Evolutionary conservation across 2,888 invertebrate species (phyloP), one percentile per base, ranked within the genome.

Genomic region (Mongoloraphidia duomilia): DNA sequence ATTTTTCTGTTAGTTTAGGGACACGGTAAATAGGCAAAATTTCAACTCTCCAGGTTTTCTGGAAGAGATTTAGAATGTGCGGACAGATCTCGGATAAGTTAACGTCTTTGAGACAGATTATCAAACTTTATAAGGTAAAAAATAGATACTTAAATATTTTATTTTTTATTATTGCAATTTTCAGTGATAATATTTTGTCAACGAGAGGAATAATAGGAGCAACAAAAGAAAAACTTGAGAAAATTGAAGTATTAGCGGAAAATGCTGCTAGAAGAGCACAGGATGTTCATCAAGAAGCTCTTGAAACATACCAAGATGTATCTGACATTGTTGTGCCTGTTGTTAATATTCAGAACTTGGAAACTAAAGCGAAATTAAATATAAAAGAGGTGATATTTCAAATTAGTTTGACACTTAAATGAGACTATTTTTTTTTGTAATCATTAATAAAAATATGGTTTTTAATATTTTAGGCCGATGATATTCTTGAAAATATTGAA

Each of bases 241-340:
- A 76, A 53, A 83, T 86, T 43, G 74, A 77, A 35, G 77, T 79
- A 52, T 69, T 84, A 53, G 86, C 90, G 0, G 77, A 80, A 54
- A 80, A 84, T 50, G 85, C 91, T 0, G 72, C 82, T 44, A 74
- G 76, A 47, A 79, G 82, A 59, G 87, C 94, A 0, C 77, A 76
- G 43, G 75, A 79, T 46, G 89, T 89, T 0, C 86, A 89, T 60
- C 80, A 87, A 13, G 84, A 87, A 52, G 90, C 94, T 0, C 69
- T 94, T 13, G 79, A 82, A 2, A 71, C 92, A 6, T 79, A 89
- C 56, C 82, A 82, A 1, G 83, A 88, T 57, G 87, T 92, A 1
- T 81, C 83, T 52, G 82, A 84, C 37, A 75, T 93, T 0, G 72
- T 79, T 34, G 71, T 92, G 17, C 93, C 94, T 0, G 76, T 79